A percentile compares a stretch with the other conserved stretches of the same genome.
Conservation (phyloP, 2,113 vertebrate genomes). For the Amazona vittata region DNA sequence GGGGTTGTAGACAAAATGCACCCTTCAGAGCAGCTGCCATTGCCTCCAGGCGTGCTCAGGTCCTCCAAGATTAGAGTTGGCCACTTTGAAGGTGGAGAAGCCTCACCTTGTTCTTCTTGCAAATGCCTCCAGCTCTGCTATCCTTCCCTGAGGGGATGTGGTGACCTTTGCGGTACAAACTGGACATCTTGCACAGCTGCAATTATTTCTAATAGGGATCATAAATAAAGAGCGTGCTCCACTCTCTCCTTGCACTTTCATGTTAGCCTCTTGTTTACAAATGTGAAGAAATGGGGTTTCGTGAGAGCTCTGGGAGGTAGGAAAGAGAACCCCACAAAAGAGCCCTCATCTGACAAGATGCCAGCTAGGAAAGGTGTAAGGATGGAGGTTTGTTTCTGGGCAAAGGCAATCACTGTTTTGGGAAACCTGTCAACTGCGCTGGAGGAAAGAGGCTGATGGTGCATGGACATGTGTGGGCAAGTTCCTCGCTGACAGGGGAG, state of each 20-base stretch:
- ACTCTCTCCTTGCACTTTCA: background rate
- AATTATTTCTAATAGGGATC: background rate
- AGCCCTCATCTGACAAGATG: background rate
- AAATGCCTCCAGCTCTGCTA: background rate
- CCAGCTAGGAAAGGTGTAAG: background rate
- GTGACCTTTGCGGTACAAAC: background rate
- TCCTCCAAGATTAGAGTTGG: background rate
- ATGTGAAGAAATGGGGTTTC: background rate
- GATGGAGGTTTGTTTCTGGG: conserved; percentile 13
- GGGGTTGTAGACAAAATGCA: background rate
- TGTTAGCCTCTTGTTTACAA: background rate
- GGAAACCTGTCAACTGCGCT: conserved; percentile 8
- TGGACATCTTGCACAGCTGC: background rate
- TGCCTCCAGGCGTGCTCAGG: background rate
- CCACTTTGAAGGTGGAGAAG: background rate
- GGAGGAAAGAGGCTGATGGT: conserved; percentile 12
- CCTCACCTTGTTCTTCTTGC: background rate
- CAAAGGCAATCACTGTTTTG: conserved; percentile 18
- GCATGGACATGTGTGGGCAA: conserved; percentile 23
- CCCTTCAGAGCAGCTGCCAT: background rate
- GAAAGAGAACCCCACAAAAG: background rate
- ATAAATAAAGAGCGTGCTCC: background rate
- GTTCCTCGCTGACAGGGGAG: background rate
- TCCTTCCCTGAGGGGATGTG: background rate
- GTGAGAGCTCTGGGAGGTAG: background rate